These are phyloP conservation scores for Papilio glaucus DNA, from an alignment of 1,140 invertebrate species.

Conservation along the genomic window DNA sequence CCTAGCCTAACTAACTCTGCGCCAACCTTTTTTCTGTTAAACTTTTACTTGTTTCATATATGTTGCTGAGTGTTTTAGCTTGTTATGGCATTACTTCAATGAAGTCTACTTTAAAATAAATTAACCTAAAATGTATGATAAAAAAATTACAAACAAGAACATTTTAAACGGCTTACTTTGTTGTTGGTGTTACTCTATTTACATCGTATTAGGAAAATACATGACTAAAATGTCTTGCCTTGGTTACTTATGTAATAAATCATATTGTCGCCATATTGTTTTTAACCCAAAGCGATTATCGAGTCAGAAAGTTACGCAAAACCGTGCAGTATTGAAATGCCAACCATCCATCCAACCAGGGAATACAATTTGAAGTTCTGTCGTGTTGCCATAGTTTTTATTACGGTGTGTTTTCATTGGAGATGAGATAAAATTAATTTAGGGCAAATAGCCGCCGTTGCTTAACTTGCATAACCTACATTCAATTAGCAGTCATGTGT, in stretches of 20 bases:
- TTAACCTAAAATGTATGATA: constrained; percentile 2
- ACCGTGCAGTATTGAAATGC: no score
- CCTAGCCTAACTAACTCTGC: constrained; percentile 38
- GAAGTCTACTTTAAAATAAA: constrained; percentile 10
- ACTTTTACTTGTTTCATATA: constrained; percentile 13
- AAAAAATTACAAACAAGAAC: background rate
- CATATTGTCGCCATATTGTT: background rate
- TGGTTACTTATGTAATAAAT: background rate
- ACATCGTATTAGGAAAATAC: background rate
- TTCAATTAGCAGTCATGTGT: no score
- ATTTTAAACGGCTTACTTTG: background rate
- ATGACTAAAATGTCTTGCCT: background rate
- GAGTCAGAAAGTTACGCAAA: no score
- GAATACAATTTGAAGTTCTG: no score
- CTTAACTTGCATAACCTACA: no score
- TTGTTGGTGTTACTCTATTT: constrained; percentile 2
- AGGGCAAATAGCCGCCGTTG: no score
- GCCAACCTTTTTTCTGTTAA: constrained; percentile 20
- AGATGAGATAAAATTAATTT: no score
- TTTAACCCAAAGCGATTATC: no score
- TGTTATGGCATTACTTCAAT: constrained; percentile 22
- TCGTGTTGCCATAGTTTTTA: no score
- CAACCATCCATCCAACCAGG: no score
- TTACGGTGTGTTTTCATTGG: no score
- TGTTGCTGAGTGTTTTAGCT: constrained; percentile 8